These are phyloP conservation scores for Perodicticus potto DNA, from an alignment of 2,797 vertebrate species.

Conservation along the genomic window DNA sequence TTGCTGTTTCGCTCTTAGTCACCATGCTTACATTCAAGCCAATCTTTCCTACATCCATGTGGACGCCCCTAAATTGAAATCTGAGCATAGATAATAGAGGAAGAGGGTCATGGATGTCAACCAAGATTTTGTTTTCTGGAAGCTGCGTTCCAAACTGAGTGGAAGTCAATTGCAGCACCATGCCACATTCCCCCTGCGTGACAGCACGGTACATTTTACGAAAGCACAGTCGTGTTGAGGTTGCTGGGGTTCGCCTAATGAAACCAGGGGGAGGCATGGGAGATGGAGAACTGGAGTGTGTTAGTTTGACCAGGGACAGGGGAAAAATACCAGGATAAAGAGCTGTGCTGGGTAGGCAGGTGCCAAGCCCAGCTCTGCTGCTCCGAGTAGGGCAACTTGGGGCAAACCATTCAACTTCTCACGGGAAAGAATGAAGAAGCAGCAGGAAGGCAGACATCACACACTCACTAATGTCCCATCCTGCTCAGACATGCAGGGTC, in stretches of 20 bases:
- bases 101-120: background rate
- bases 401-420: background rate
- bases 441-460: fast-evolving
- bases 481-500: background rate
- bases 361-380: background rate
- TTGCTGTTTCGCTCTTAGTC: background rate
- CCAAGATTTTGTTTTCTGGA: background rate
- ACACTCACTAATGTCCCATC: too few species aligned
- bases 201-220: background rate
- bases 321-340: background rate
- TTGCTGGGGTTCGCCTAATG: background rate
- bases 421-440: background rate
- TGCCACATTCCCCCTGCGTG: background rate
- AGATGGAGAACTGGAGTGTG: background rate
- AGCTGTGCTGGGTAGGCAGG: background rate
- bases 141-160: background rate
- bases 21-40: background rate
- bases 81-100: background rate
- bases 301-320: background rate
- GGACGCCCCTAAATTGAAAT: background rate
- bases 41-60: background rate
- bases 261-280: background rate
- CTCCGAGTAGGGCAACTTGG: background rate
- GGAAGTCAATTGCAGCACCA: background rate
- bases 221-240: background rate